These are phyloP conservation scores for Iphiclides podalirius DNA, from an alignment of 2,888 invertebrate species.

Conservation along the genomic window DNA sequence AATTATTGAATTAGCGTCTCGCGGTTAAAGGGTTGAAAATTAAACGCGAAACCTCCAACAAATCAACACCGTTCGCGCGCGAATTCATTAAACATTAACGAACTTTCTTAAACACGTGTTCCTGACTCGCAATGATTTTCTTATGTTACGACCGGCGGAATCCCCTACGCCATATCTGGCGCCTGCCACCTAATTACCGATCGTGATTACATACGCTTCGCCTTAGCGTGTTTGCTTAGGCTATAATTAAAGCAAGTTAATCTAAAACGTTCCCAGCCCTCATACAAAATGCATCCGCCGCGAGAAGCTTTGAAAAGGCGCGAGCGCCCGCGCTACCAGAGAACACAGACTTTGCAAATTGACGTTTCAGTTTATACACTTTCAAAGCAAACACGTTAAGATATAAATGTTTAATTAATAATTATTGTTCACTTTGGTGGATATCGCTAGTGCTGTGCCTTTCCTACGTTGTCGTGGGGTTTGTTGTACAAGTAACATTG, in stretches of 20 bases:
- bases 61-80: conserved; percentile 58
- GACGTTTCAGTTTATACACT: conserved; percentile 7
- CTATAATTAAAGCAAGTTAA: conserved; percentile 74
- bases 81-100: conserved; percentile 74
- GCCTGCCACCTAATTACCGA: conserved; percentile 64
- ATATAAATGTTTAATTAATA: background rate
- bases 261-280: conserved; percentile 61
- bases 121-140: conserved; percentile 58
- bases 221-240: conserved; percentile 56
- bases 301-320: conserved; percentile 36
- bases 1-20: conserved; percentile 66
- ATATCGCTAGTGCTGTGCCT: background rate
- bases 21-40: conserved; percentile 57
- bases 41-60: conserved; percentile 59
- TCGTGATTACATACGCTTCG: conserved; percentile 66
- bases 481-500: no score
- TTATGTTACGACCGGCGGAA: conserved; percentile 31
- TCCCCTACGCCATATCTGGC: no score
- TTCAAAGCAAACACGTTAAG: background rate
- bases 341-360: conserved; percentile 13
- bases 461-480: background rate
- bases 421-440: background rate
- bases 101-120: conserved; percentile 75
- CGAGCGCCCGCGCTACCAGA: conserved; percentile 30
- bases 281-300: conserved; percentile 69